These are phyloP conservation scores for Incurvaria masculella DNA, from an alignment of 2,888 invertebrate species.

Conservation along the genomic window DNA sequence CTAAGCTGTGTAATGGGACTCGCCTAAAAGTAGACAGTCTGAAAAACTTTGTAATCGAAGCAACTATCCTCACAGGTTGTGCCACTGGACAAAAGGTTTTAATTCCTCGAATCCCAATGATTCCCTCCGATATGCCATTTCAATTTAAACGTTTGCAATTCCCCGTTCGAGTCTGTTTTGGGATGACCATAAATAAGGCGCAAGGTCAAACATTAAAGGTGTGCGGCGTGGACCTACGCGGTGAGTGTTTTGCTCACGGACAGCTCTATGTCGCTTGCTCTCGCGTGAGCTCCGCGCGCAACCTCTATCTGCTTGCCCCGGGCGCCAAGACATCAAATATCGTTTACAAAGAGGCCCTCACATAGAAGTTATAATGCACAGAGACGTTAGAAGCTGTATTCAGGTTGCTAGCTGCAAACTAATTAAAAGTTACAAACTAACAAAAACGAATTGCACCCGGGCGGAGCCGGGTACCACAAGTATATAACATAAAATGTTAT, in stretches of 20 bases:
- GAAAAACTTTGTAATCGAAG: constrained; percentile 10
- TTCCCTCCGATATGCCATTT: constrained; percentile 14
- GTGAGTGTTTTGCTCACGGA: not conserved
- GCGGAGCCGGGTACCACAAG: too few species aligned
- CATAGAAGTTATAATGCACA: not conserved
- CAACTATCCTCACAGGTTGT: constrained; percentile 14
- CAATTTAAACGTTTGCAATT: constrained; percentile 17
- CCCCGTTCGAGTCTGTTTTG: constrained; percentile 16
- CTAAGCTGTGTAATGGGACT: constrained; percentile 12
- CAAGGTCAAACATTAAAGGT: not conserved
- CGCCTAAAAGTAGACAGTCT: not conserved
- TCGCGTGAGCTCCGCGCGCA: not conserved
- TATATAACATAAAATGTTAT: too few species aligned
- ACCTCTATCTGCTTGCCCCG: not conserved
- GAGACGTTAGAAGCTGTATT: not conserved
- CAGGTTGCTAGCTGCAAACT: not conserved
- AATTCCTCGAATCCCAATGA: constrained; percentile 13
- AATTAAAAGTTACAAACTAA: not conserved
- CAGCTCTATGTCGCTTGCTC: not conserved
- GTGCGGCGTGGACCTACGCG: not conserved
- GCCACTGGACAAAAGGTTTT: constrained; percentile 1
- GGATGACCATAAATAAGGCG: constrained; percentile 12
- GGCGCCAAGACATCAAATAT: not conserved
- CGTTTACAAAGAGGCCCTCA: too few species aligned
- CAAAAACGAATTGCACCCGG: not conserved